Conservation (phyloP, 2,888 invertebrate species). For the Scelioninae gen. 1 region DNA sequence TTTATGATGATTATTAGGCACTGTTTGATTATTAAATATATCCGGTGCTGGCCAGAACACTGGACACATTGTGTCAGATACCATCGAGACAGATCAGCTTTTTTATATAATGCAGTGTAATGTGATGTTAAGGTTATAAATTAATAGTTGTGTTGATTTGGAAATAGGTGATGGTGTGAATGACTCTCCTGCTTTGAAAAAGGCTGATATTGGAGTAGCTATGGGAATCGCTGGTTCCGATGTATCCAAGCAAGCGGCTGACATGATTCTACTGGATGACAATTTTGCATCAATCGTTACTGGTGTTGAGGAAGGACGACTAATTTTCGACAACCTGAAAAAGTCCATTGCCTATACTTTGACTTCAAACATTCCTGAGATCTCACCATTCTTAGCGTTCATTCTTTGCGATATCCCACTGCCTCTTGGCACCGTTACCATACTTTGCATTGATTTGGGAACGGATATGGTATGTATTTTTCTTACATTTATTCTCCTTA, state of each 20-base stretch:
- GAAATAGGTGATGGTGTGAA: conserved; percentile 93
- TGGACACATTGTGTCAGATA: too few species aligned
- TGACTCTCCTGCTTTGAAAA: conserved; percentile 96
- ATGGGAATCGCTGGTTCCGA: conserved; percentile 98
- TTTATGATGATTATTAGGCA: too few species aligned
- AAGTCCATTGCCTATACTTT: conserved; percentile 99
- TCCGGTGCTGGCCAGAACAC: too few species aligned
- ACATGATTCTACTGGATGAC: conserved; percentile 99
- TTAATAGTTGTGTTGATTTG: background rate
- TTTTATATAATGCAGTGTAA: too few species aligned
- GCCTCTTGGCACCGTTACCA: conserved; percentile 98
- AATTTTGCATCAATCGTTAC: conserved; percentile 99
- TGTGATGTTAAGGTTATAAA: too few species aligned
- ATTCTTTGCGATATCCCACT: conserved; percentile 97
- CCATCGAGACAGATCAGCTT: too few species aligned
- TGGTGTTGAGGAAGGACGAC: conserved; percentile 95
- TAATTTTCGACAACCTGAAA: conserved; percentile 99
- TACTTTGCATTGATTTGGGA: conserved; percentile 99
- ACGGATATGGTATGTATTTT: conserved; percentile 95
- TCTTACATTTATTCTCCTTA: conserved; percentile 86
- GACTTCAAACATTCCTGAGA: conserved; percentile 99
- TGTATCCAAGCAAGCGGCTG: conserved; percentile 98
- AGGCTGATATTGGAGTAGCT: conserved; percentile 96
- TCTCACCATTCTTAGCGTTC: conserved; percentile 98
- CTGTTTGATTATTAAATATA: too few species aligned